Evolutionary conservation across 2,888 invertebrate genomes (phyloP).

Genomic region (Hofmannophila pseudospretella): DNA sequence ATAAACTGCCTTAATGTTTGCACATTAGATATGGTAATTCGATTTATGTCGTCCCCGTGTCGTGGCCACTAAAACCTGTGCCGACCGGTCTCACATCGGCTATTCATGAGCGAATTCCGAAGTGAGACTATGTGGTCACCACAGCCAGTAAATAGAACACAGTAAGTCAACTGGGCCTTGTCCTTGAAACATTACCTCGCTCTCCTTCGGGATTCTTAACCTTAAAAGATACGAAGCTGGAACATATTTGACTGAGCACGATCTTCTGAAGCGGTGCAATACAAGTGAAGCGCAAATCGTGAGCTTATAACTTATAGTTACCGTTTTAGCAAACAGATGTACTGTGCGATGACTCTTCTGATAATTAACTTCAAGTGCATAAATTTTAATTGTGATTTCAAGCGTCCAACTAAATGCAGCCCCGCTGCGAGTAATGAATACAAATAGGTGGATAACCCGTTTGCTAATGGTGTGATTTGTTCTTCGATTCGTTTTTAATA

Average conservation of each 20-base stretch:
- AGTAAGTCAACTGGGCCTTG: too few species aligned
- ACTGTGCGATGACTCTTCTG: neutral
- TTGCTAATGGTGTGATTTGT: slow-evolving; percentile 5
- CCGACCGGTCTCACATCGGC: slow-evolving; percentile 27
- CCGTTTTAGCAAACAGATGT: too few species aligned
- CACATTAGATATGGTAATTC: too few species aligned
- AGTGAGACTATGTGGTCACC: slow-evolving; percentile 24
- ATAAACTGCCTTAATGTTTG: too few species aligned
- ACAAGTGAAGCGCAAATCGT: too few species aligned
- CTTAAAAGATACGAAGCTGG: too few species aligned
- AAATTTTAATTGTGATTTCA: slow-evolving; percentile 30
- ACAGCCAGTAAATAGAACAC: neutral
- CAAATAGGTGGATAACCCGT: slow-evolving; percentile 13
- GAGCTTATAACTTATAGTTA: too few species aligned
- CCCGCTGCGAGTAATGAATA: slow-evolving; percentile 32
- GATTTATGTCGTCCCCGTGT: slow-evolving; percentile 3
- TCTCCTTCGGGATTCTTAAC: too few species aligned
- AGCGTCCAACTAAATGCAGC: slow-evolving; percentile 16
- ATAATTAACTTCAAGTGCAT: slow-evolving; percentile 13
- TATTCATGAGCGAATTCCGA: slow-evolving; percentile 36
- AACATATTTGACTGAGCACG: too few species aligned
- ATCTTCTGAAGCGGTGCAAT: too few species aligned
- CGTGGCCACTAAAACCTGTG: slow-evolving; percentile 14
- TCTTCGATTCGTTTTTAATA: neutral
- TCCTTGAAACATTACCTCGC: too few species aligned